Conservation (phyloP, 1,140 invertebrate genomes). For the Monomorium pharaonis region DNA sequence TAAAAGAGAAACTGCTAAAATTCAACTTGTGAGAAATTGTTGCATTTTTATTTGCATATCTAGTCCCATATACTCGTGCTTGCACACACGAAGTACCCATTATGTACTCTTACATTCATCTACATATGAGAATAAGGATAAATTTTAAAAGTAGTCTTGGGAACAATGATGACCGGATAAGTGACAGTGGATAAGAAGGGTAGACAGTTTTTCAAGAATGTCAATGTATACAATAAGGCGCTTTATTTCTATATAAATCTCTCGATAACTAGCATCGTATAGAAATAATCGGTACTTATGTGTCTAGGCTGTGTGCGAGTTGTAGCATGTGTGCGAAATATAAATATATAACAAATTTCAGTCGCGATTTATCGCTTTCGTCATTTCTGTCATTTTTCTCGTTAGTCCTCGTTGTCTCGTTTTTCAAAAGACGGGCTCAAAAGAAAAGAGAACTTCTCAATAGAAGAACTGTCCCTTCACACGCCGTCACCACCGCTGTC, state of each 20-base stretch:
- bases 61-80: not conserved
- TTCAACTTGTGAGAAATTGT: not conserved
- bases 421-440: not conserved
- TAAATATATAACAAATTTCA: slow-evolving; percentile 51
- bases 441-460: not conserved
- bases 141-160: not conserved
- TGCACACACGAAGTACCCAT: not conserved
- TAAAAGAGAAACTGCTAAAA: not conserved
- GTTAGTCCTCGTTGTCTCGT: not conserved
- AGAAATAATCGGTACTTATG: slow-evolving; percentile 43
- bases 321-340: slow-evolving; percentile 11
- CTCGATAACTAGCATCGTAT: slow-evolving; percentile 20
- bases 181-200: not conserved
- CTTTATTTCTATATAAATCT: slow-evolving; percentile 56
- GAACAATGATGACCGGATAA: not conserved
- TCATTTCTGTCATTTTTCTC: not conserved
- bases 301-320: slow-evolving; percentile 12
- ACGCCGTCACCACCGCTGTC: not conserved
- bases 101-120: not conserved
- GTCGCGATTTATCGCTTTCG: not conserved
- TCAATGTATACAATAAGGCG: slow-evolving; percentile 54
- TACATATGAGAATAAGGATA: not conserved
- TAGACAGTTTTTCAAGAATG: slow-evolving; percentile 7
- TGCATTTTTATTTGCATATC: not conserved
- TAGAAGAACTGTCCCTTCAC: not conserved